Evolutionary conservation across 2,113 vertebrate genomes (phyloP).

Genomic region (Entelurus aequoreus): DNA sequence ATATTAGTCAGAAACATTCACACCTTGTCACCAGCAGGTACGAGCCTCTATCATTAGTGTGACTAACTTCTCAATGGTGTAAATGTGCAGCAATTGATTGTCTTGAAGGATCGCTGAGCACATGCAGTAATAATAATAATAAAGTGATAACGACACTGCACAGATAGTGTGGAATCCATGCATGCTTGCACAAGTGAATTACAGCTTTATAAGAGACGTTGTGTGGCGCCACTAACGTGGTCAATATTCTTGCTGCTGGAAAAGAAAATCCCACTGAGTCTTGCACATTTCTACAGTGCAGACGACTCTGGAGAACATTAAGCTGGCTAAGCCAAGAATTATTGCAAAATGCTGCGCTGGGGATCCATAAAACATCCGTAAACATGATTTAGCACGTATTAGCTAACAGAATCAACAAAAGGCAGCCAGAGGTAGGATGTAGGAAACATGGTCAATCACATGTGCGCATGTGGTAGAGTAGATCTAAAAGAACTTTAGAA

Average conservation of each 20-base stretch:
- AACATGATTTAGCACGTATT: conserved; percentile 56
- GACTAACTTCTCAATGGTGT: conserved; percentile 62
- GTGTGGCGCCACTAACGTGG: conserved; percentile 58
- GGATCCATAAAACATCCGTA: conserved; percentile 54
- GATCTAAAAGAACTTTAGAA: too few relatives aligned
- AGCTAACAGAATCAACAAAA: conserved; percentile 33
- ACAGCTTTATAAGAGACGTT: conserved; percentile 61
- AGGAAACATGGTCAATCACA: not conserved
- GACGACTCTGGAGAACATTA: conserved; percentile 47
- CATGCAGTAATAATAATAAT: conserved; percentile 43
- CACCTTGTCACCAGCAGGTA: conserved; percentile 19
- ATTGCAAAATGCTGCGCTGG: conserved; percentile 36
- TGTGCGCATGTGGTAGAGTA: too few relatives aligned
- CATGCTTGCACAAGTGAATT: conserved; percentile 63
- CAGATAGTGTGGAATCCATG: conserved; percentile 62
- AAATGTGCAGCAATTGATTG: conserved; percentile 68
- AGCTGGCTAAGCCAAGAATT: conserved; percentile 49
- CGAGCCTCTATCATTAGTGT: conserved; percentile 46
- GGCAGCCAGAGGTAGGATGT: conserved; percentile 1
- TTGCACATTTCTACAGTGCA: conserved; percentile 42
- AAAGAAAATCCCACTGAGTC: conserved; percentile 62
- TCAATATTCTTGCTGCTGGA: conserved; percentile 58
- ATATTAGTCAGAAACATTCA: not conserved
- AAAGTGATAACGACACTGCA: conserved; percentile 61
- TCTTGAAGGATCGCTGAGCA: conserved; percentile 62